Evolutionary conservation across 64 coral and sea anemone species (phyloP).

Genomic region (Pachyseris speciosa): DNA sequence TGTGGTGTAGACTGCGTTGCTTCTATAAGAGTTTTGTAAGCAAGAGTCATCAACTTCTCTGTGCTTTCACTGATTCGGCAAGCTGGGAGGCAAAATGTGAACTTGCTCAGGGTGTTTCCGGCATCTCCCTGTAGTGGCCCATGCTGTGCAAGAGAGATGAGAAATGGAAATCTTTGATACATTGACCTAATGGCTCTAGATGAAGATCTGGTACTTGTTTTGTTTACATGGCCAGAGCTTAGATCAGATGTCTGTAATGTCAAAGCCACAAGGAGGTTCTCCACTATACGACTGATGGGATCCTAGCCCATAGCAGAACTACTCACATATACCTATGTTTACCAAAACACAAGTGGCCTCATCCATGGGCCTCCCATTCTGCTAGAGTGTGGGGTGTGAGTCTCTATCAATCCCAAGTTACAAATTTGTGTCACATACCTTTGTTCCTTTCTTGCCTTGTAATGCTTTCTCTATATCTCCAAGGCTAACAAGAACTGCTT

Average conservation of each 20-base stretch:
- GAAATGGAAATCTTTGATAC: not conserved
- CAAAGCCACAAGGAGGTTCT: no score
- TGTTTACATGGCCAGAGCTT: no score
- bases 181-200: no score
- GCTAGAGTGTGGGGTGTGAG: no score
- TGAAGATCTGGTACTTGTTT: no score
- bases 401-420: no score
- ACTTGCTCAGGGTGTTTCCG: slow-evolving; percentile 68
- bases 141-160: not conserved
- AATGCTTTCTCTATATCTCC: slow-evolving; percentile 71
- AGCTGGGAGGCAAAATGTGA: slow-evolving; percentile 80
- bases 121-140: slow-evolving; percentile 39
- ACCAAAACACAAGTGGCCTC: no score
- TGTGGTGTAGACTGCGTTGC: slow-evolving; percentile 85
- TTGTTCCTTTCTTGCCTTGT: slow-evolving; percentile 47
- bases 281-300: no score
- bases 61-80: slow-evolving; percentile 96
- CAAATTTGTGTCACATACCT: not conserved
- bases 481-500: slow-evolving; percentile 62
- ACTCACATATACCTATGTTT: no score
- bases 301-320: no score
- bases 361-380: no score
- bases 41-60: slow-evolving; percentile 81
- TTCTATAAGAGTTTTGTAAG: slow-evolving; percentile 91
- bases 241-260: no score